phyloP scores from a whole-genome alignment of 2,113 vertebrate genomes.

The Sigmodon hispidus region DNA sequence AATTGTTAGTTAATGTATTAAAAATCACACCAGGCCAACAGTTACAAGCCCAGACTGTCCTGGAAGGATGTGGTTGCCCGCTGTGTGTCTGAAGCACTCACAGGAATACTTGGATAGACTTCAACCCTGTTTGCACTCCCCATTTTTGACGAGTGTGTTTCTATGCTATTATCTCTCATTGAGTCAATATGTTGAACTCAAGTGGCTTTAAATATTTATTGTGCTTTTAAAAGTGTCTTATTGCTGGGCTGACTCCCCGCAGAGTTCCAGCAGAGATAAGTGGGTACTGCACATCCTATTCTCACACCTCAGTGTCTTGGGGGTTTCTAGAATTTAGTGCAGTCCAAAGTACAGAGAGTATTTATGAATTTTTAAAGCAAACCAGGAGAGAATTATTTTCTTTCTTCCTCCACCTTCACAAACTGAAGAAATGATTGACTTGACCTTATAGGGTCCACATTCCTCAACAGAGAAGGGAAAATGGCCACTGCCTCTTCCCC shows the following conservation, averaged over 20 bases:
- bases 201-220: conserved; percentile 57
- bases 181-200: conserved; percentile 55
- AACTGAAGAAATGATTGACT: conserved; percentile 46
- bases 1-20: not conserved
- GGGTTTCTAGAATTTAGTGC: conserved; percentile 61
- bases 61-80: not conserved
- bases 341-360: conserved; percentile 38
- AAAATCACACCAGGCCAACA: not conserved
- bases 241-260: not conserved
- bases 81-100: not conserved
- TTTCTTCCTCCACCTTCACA: conserved; percentile 19
- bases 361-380: conserved; percentile 63
- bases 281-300: conserved; percentile 56
- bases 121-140: not conserved
- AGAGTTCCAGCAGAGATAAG: conserved; percentile 59
- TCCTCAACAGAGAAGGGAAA: conserved; percentile 63
- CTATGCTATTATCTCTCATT: conserved; percentile 16
- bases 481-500: conserved; percentile 29
- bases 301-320: conserved; percentile 66
- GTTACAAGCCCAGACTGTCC: not conserved
- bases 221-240: conserved; percentile 49
- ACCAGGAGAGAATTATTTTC: conserved; percentile 46
- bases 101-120: not conserved
- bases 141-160: conserved; percentile 51
- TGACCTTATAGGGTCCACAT: conserved; percentile 60